Percentiles rank a stretch among this genome's conserved stretches.
Evolutionary conservation across 2,113 vertebrate genomes (phyloP).

Genomic region (Colaptes auratus): DNA sequence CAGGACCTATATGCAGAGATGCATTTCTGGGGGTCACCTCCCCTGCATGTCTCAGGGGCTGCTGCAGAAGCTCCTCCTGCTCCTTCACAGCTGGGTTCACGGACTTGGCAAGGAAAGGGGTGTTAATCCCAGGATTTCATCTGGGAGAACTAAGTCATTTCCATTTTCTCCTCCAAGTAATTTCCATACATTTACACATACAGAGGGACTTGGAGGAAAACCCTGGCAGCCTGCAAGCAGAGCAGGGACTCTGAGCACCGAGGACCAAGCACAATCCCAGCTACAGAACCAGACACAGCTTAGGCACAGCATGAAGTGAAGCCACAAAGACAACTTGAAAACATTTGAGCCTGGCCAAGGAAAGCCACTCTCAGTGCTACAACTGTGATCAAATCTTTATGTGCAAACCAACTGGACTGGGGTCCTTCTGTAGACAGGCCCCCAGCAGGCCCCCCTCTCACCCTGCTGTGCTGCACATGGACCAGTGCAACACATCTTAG

Average conservation of each 20-base stretch:
- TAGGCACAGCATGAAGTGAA: rapidly evolving
- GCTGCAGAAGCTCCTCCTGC: background rate
- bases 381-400: background rate
- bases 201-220: rapidly evolving
- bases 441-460: background rate
- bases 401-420: rapidly evolving
- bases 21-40: background rate
- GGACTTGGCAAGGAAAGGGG: background rate
- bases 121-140: background rate
- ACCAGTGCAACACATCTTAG: background rate
- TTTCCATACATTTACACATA: too few relatives aligned
- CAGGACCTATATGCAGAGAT: rapidly evolving
- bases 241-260: rapidly evolving
- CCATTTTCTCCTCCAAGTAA: background rate
- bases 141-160: background rate
- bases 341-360: background rate
- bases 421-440: too few relatives aligned
- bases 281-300: rapidly evolving
- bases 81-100: background rate
- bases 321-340: background rate
- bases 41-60: rapidly evolving
- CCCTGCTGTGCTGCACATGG: background rate
- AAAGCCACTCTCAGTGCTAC: rapidly evolving
- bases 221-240: background rate
- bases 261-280: background rate